Evolutionary conservation across 2,888 invertebrate genomes (phyloP).

Genomic region (Mechanitis messenoides): DNA sequence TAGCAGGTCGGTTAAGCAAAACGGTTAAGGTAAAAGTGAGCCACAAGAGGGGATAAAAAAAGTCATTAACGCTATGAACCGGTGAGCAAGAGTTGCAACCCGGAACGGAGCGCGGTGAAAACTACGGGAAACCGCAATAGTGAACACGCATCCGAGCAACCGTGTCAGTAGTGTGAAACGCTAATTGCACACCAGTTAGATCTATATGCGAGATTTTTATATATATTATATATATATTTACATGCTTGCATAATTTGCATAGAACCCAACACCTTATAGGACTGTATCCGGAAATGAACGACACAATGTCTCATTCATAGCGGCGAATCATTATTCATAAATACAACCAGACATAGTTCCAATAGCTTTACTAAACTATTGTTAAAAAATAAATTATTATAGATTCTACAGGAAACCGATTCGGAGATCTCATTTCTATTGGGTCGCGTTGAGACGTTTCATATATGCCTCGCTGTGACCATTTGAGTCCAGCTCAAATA

Average conservation of each 20-base stretch:
- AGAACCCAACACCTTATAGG: conserved; percentile 22
- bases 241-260: too few relatives aligned
- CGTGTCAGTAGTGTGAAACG: conserved; percentile 76
- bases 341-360: conserved; percentile 65
- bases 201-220: conserved; percentile 34
- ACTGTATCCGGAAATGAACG: conserved; percentile 13
- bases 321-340: conserved; percentile 49
- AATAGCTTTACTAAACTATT: conserved; percentile 66
- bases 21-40: conserved; percentile 43
- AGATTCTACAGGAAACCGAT: conserved; percentile 76
- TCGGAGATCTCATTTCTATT: conserved; percentile 72
- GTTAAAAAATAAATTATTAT: conserved; percentile 74
- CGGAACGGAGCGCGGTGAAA: conserved; percentile 74
- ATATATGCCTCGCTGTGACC: conserved; percentile 66
- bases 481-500: conserved; percentile 76
- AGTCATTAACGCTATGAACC: conserved; percentile 58
- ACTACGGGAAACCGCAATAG: conserved; percentile 74
- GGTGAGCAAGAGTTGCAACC: conserved; percentile 67
- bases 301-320: conserved; percentile 37
- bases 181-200: conserved; percentile 65
- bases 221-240: too few relatives aligned
- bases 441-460: conserved; percentile 65
- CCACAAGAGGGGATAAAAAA: conserved; percentile 43
- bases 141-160: conserved; percentile 62
- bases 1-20: conserved; percentile 19